Percentiles rank a stretch among this genome's conserved stretches.
phyloP scores from a whole-genome alignment of 2,888 invertebrate genomes.

The Microplitis deprimator region DNA sequence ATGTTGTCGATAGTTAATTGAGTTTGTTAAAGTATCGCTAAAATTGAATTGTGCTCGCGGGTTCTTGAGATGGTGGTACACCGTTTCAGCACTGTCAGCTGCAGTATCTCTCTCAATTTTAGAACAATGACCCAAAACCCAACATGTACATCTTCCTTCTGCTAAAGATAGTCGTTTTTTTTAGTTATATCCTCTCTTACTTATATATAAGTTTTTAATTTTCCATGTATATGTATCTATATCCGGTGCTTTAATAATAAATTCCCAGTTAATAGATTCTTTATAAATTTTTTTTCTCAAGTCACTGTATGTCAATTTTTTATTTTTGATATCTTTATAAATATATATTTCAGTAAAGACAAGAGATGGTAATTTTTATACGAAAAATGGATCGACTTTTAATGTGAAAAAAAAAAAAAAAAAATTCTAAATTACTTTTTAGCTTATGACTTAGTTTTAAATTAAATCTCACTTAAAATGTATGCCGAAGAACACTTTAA shows the following conservation, averaged over 20 bases:
- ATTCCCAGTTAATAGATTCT: too few relatives aligned
- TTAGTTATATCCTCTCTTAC: too few relatives aligned
- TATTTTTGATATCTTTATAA: too few relatives aligned
- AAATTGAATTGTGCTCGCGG: conserved; percentile 27
- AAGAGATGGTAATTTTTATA: too few relatives aligned
- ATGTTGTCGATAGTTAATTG: conserved; percentile 26
- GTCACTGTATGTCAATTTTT: too few relatives aligned
- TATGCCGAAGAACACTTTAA: conserved; percentile 32
- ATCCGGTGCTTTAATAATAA: too few relatives aligned
- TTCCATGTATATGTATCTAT: too few relatives aligned
- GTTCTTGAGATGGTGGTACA: neutral
- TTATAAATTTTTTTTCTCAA: too few relatives aligned
- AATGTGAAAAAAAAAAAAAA: neutral
- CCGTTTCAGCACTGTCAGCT: neutral
- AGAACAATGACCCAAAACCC: conserved; percentile 16
- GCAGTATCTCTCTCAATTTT: conserved; percentile 13
- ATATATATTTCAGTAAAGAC: too few relatives aligned
- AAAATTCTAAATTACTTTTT: neutral
- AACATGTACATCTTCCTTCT: neutral
- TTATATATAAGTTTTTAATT: too few relatives aligned
- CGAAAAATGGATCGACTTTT: neutral
- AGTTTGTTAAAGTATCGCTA: conserved; percentile 28
- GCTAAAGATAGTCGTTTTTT: neutral
- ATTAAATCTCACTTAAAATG: conserved; percentile 30
- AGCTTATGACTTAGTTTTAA: neutral